These are phyloP conservation scores for Porites cylindrica DNA, from an alignment of 92 coral and sea anemone genomes.

Conservation along the genomic window DNA sequence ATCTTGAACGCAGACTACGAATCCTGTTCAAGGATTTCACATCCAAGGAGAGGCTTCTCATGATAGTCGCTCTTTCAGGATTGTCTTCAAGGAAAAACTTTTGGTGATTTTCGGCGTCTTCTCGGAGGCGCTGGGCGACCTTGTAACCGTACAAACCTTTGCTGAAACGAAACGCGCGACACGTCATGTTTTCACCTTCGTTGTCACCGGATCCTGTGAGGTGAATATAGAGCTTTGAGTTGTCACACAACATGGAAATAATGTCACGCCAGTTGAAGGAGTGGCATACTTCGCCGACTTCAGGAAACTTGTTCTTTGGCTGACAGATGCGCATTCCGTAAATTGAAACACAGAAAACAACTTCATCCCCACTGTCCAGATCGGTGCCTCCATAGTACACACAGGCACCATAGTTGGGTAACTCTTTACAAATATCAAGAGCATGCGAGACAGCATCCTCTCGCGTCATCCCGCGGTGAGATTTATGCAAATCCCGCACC, in stretches of 20 bases:
- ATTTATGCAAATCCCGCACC: conserved; percentile 83
- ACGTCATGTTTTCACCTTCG: conserved; percentile 3
- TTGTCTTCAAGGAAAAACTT: conserved; percentile 56
- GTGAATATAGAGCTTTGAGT: conserved; percentile 71
- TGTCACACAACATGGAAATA: conserved; percentile 73
- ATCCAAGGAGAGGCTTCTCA: conserved; percentile 34
- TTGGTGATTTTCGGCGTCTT: conserved; percentile 79
- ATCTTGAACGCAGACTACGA: conserved; percentile 19
- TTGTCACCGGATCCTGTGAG: conserved; percentile 25
- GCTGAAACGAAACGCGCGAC: conserved; percentile 60
- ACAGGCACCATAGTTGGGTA: conserved; percentile 71
- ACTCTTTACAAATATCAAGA: conserved; percentile 71
- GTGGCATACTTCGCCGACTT: conserved; percentile 75
- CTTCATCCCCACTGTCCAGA: conserved; percentile 58
- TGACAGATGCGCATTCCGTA: conserved; percentile 76
- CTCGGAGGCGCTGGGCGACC: conserved; percentile 79
- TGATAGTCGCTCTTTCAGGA: conserved; percentile 30
- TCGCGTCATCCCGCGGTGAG: conserved; percentile 83
- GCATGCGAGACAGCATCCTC: conserved; percentile 83
- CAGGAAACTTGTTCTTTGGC: conserved; percentile 62
- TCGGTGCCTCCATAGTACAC: conserved; percentile 82
- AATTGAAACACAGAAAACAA: conserved; percentile 68
- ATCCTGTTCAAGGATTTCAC: conserved; percentile 24
- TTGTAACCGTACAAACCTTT: conserved; percentile 82
- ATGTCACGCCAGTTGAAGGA: conserved; percentile 80